These are phyloP conservation scores for Lophura nycthemera DNA, from an alignment of 2,113 vertebrate species.

Conservation along the genomic window DNA sequence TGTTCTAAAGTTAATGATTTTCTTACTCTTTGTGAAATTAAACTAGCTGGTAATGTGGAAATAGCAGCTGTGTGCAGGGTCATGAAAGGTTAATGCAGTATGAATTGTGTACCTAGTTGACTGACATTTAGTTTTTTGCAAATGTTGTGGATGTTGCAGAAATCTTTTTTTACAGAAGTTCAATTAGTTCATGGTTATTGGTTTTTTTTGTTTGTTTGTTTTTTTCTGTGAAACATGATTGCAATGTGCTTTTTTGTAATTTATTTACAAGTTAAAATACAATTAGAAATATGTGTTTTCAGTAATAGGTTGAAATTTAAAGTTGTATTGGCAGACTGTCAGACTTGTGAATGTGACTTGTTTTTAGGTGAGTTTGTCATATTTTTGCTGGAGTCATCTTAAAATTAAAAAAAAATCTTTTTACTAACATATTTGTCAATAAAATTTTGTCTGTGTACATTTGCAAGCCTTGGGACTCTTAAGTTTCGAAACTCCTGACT, in stretches of 20 bases:
- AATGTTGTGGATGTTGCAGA: neutral
- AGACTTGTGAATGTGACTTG: neutral
- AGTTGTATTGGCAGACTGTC: neutral
- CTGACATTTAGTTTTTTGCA: neutral
- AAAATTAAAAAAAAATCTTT: neutral
- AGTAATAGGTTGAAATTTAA: neutral
- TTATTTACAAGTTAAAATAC: neutral
- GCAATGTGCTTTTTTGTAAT: neutral
- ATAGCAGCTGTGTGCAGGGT: neutral
- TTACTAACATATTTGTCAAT: slow-evolving; percentile 31
- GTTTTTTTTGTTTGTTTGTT: too few relatives aligned
- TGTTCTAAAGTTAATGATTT: neutral
- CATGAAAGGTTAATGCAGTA: slow-evolving; percentile 1
- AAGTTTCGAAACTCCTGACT: slow-evolving; percentile 6
- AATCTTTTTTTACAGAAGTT: neutral
- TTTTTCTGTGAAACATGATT: neutral
- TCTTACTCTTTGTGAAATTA: neutral
- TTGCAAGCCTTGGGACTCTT: neutral
- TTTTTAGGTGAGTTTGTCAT: neutral
- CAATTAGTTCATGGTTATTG: neutral
- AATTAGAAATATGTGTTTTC: neutral
- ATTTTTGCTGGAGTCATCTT: neutral
- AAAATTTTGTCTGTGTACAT: slow-evolving; percentile 43
- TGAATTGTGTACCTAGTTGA: neutral
- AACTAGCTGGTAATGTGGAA: neutral